phyloP scores from a whole-genome alignment of 2,113 vertebrate genomes.

The Silurus asotus region DNA sequence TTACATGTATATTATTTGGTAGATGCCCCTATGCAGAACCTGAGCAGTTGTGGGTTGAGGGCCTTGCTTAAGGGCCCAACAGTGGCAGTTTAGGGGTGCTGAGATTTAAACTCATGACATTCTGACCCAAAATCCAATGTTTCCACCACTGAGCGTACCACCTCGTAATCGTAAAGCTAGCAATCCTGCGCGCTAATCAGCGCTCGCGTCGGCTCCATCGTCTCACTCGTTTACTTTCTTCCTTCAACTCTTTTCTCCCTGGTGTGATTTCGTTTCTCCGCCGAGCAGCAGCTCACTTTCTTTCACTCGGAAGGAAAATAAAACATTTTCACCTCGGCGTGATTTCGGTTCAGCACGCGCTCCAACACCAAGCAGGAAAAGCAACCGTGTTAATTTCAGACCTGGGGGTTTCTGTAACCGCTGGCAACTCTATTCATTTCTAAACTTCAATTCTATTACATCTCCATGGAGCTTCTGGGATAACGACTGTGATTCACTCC shows the following conservation, averaged over 20 bases:
- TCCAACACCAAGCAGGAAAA: background rate
- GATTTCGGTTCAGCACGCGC: background rate
- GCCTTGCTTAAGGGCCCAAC: too few relatives aligned
- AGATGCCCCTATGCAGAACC: too few relatives aligned
- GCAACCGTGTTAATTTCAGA: background rate
- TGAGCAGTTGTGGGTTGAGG: too few relatives aligned
- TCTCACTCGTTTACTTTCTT: background rate
- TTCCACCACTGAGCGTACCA: too few relatives aligned
- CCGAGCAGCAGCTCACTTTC: background rate
- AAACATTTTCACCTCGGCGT: background rate
- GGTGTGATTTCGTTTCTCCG: background rate
- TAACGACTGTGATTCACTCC: background rate
- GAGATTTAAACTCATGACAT: too few relatives aligned
- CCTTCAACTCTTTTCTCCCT: background rate
- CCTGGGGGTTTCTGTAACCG: background rate
- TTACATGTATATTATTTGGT: too few relatives aligned
- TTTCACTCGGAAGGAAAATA: background rate
- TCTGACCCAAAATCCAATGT: too few relatives aligned
- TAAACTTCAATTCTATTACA: background rate
- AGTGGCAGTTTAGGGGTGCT: too few relatives aligned
- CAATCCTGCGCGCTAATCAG: background rate
- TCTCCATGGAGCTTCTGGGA: background rate
- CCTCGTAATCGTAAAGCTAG: too few relatives aligned
- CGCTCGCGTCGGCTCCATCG: background rate
- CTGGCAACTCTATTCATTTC: background rate